Conservation (phyloP, 2,113 vertebrate species). For the Xiphorhynchus elegans region DNA sequence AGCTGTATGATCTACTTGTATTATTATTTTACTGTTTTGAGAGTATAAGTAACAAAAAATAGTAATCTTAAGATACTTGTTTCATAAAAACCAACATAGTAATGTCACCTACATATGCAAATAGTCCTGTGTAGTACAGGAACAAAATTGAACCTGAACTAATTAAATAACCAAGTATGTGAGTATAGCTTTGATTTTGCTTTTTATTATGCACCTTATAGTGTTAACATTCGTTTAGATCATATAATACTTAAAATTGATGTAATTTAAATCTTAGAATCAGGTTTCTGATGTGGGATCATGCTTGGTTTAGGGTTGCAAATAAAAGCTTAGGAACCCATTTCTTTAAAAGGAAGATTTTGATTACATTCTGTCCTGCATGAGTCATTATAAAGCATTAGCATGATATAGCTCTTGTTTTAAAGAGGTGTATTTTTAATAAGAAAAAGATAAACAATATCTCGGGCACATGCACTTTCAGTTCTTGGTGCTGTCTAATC, state of each 20-base stretch:
- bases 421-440: not conserved
- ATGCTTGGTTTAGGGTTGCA: not conserved
- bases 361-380: not conserved
- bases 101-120: not conserved
- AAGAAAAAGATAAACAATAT: not conserved
- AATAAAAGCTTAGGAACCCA: not conserved
- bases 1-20: not conserved
- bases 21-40: not conserved
- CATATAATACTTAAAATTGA: not conserved
- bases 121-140: not conserved
- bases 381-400: slow-evolving; percentile 32
- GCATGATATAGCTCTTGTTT: slow-evolving; percentile 19
- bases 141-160: not conserved
- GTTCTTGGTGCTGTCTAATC: not conserved
- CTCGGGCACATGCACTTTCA: not conserved
- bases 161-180: not conserved
- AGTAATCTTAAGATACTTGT: not conserved
- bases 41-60: not conserved
- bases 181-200: not conserved
- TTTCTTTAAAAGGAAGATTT: slow-evolving; percentile 22
- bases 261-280: not conserved
- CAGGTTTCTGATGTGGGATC: not conserved
- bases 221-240: not conserved
- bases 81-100: not conserved
- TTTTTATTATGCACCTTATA: not conserved